Conservation (phyloP, 2,797 vertebrate genomes). For the Cryptoprocta ferox region DNA sequence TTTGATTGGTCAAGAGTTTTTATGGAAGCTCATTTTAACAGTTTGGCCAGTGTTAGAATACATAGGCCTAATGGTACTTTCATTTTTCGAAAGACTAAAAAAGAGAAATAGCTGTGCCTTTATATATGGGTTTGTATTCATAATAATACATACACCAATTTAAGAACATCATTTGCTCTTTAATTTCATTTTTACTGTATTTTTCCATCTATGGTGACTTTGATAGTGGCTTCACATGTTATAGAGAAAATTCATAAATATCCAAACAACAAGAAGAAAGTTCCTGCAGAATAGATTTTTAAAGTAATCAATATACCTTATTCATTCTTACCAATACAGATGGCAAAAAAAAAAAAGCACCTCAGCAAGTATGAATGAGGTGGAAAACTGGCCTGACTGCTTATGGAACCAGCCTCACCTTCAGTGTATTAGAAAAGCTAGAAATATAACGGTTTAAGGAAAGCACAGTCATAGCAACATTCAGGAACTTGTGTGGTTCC, state of each 20-base stretch:
- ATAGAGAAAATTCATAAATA: not conserved
- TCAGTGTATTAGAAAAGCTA: not conserved
- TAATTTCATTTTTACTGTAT: slow-evolving; percentile 41
- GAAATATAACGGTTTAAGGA: not conserved
- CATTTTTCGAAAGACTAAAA: slow-evolving; percentile 22
- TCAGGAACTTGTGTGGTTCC: not conserved
- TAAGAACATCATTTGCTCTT: slow-evolving; percentile 17
- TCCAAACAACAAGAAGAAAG: not conserved
- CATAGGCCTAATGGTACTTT: not conserved
- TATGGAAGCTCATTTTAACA: slow-evolving; percentile 30
- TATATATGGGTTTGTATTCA: not conserved
- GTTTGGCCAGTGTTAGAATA: not conserved
- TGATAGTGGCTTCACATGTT: slow-evolving; percentile 7
- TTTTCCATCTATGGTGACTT: slow-evolving; percentile 17
- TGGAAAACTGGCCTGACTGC: not conserved
- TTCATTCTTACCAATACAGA: slow-evolving; percentile 6
- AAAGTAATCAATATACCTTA: not conserved
- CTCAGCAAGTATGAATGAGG: not conserved
- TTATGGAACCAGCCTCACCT: not conserved
- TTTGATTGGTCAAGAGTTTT: slow-evolving; percentile 28
- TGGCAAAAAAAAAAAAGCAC: slow-evolving; percentile 3
- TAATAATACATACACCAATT: not conserved
- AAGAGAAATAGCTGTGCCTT: not conserved
- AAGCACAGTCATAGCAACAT: not conserved
- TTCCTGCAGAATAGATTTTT: not conserved